A percentile compares a stretch with the other conserved stretches of the same genome.
phyloP scores from a whole-genome alignment of 2,888 invertebrate species.

The Lycophotia porphyrea region DNA sequence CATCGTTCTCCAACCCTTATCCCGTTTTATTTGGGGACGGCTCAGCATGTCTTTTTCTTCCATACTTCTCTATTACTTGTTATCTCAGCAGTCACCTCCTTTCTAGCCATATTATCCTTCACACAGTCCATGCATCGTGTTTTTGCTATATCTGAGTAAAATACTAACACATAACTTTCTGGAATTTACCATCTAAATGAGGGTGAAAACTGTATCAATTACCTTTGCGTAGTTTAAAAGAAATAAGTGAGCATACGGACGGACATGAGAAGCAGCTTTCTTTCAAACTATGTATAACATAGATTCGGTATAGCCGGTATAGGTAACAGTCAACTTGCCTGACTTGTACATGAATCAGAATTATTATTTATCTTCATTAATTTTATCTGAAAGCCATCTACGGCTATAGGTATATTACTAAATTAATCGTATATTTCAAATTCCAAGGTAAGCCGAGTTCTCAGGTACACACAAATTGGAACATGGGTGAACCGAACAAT shows the following conservation, averaged over 20 bases:
- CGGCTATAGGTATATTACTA: no score
- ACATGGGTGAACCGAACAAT: slow-evolving; percentile 78
- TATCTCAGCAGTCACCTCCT: no score
- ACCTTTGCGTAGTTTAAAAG: background rate
- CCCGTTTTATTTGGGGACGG: no score
- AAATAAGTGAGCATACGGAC: background rate
- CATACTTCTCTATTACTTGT: no score
- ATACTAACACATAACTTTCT: background rate
- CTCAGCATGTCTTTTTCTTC: no score
- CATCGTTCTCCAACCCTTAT: no score
- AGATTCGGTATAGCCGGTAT: no score
- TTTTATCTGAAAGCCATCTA: background rate
- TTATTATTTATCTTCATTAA: no score
- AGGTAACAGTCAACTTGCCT: no score
- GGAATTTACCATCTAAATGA: background rate
- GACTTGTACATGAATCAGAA: background rate
- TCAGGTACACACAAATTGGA: slow-evolving; percentile 79
- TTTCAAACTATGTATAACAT: background rate
- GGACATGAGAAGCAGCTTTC: background rate
- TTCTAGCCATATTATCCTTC: no score
- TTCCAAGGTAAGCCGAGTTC: slow-evolving; percentile 74
- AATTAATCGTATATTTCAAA: background rate
- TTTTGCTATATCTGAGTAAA: background rate
- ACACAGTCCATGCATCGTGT: no score
- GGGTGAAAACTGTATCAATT: background rate